phyloP scores from a whole-genome alignment of 2,797 vertebrate genomes.

The Phrynocephalus guinanensis region DNA sequence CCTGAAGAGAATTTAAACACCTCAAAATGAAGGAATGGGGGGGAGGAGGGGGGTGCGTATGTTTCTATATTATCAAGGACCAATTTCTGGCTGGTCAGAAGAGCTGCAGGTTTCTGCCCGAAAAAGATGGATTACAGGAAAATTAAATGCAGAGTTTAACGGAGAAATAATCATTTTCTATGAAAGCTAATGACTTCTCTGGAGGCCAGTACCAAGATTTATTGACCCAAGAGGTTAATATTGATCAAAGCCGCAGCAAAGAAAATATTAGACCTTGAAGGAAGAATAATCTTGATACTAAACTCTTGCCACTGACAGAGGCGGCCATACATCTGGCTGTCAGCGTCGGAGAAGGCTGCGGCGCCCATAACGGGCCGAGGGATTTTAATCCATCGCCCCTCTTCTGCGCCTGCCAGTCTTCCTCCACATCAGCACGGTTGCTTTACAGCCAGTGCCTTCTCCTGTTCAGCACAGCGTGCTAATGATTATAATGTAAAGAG shows the following conservation, averaged over 20 bases:
- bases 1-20: not conserved
- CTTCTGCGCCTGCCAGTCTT: constrained; percentile 24
- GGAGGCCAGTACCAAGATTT: constrained; percentile 74
- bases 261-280: constrained; percentile 71
- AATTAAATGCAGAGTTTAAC: constrained; percentile 74
- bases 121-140: constrained; percentile 72
- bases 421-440: constrained; percentile 38
- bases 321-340: constrained; percentile 58
- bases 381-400: constrained; percentile 54
- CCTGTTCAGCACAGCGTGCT: constrained; percentile 26
- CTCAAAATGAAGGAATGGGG: not conserved
- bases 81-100: constrained; percentile 40
- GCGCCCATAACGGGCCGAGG: not conserved
- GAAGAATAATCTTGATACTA: constrained; percentile 63
- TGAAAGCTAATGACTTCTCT: constrained; percentile 77
- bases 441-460: constrained; percentile 50
- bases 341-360: constrained; percentile 37
- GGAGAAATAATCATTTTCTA: constrained; percentile 78
- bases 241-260: constrained; percentile 70
- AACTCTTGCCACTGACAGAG: constrained; percentile 60
- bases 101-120: constrained; percentile 32
- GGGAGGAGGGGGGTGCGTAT: not conserved
- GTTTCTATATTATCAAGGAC: not conserved
- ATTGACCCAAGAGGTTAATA: constrained; percentile 73
- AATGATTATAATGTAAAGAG: constrained; percentile 17